Evolutionary conservation across 2,888 invertebrate genomes (phyloP).

Genomic region (Idaea straminata): DNA sequence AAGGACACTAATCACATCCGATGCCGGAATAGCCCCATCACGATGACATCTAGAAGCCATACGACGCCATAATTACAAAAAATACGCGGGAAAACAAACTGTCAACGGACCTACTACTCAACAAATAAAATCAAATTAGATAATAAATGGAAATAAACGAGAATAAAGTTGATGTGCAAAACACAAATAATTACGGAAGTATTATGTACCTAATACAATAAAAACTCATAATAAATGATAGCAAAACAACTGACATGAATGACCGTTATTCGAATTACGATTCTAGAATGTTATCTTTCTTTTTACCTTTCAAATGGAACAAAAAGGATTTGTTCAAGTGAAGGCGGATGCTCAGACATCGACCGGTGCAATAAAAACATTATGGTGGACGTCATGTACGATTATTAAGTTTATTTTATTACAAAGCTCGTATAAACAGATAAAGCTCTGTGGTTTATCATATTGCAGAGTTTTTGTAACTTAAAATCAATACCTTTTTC

Average conservation of each 20-base stretch:
- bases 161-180: neutral
- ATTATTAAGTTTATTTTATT: slow-evolving; percentile 15
- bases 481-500: too few species aligned
- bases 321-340: slow-evolving; percentile 25
- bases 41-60: slow-evolving; percentile 37
- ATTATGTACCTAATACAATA: neutral
- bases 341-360: slow-evolving; percentile 27
- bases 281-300: slow-evolving; percentile 4
- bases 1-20: slow-evolving; percentile 47
- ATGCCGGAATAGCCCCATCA: slow-evolving; percentile 56
- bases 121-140: slow-evolving; percentile 17
- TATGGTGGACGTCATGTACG: slow-evolving; percentile 7
- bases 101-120: slow-evolving; percentile 25
- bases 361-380: slow-evolving; percentile 32
- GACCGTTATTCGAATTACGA: neutral
- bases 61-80: slow-evolving; percentile 35
- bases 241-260: neutral
- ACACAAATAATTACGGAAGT: neutral
- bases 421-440: slow-evolving; percentile 8
- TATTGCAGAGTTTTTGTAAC: too few species aligned
- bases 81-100: slow-evolving; percentile 38
- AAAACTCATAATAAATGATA: neutral
- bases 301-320: slow-evolving; percentile 11
- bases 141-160: neutral
- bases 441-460: too few species aligned